Evolutionary conservation across 2,888 invertebrate species (phyloP).

Genomic region (Auanema freiburgensis): DNA sequence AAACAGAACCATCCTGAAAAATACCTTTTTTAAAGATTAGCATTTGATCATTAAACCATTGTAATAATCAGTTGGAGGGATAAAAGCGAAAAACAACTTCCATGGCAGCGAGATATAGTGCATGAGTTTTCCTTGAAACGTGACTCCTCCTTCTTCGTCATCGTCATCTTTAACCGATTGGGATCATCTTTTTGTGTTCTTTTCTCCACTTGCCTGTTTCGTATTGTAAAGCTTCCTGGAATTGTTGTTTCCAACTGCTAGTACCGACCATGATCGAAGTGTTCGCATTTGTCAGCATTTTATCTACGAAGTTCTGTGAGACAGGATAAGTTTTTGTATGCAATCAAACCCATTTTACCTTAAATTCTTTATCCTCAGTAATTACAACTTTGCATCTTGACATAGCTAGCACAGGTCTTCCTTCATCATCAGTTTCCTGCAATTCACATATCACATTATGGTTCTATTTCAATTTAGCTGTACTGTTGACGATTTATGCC

Average conservation of each 20-base stretch:
- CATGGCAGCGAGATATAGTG: slow-evolving; percentile 94
- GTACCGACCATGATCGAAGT: slow-evolving; percentile 86
- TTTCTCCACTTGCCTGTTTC: slow-evolving; percentile 27
- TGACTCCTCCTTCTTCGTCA: slow-evolving; percentile 42
- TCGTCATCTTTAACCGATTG: neutral
- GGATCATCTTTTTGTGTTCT: neutral
- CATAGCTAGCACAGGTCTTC: slow-evolving; percentile 84
- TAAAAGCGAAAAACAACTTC: slow-evolving; percentile 94
- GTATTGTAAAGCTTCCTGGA: slow-evolving; percentile 90
- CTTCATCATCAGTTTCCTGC: slow-evolving; percentile 69
- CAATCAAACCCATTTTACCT: slow-evolving; percentile 72
- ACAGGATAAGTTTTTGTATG: neutral
- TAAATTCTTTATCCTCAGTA: slow-evolving; percentile 97
- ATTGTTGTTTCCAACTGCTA: slow-evolving; percentile 97
- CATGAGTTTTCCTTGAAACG: slow-evolving; percentile 81
- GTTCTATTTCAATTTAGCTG: neutral
- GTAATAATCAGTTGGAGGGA: slow-evolving; percentile 87
- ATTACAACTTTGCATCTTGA: slow-evolving; percentile 83
- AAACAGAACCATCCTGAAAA: slow-evolving; percentile 88
- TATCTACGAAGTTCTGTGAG: slow-evolving; percentile 75
- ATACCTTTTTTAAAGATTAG: neutral
- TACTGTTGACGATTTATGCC: slow-evolving; percentile 40
- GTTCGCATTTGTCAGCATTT: slow-evolving; percentile 91
- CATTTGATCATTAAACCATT: slow-evolving; percentile 39
- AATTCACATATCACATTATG: slow-evolving; percentile 4